A percentile compares a stretch with the other conserved stretches of the same genome.
These are phyloP conservation scores for Strigops habroptila DNA, from an alignment of 2,113 vertebrate species.

Conservation along the genomic window DNA sequence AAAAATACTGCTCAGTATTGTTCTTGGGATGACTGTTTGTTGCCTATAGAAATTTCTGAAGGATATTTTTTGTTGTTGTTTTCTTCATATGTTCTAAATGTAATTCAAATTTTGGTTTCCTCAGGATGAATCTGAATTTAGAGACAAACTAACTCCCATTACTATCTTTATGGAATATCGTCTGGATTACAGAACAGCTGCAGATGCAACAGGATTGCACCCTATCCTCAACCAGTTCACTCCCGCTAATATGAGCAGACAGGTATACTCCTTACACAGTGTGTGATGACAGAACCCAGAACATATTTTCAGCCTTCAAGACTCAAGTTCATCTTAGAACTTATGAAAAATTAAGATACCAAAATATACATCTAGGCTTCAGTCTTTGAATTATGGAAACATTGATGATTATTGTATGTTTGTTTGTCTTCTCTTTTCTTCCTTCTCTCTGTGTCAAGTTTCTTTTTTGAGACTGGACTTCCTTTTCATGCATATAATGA, in stretches of 20 bases:
- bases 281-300: neutral
- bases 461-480: neutral
- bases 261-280: constrained; percentile 72
- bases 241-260: constrained; percentile 88
- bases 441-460: neutral
- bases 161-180: constrained; percentile 91
- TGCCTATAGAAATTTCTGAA: neutral
- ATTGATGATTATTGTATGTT: neutral
- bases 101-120: neutral
- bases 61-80: neutral
- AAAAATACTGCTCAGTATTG: neutral
- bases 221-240: constrained; percentile 89
- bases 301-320: neutral
- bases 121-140: constrained; percentile 92
- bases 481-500: neutral
- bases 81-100: neutral
- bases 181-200: constrained; percentile 83
- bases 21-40: neutral
- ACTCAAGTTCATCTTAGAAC: neutral
- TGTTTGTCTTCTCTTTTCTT: neutral
- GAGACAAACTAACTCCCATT: constrained; percentile 96
- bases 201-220: constrained; percentile 82
- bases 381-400: neutral
- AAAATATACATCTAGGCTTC: neutral
- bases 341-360: neutral